Conservation (phyloP, 2,888 invertebrate genomes). For the Tachystola acroxantha region DNA sequence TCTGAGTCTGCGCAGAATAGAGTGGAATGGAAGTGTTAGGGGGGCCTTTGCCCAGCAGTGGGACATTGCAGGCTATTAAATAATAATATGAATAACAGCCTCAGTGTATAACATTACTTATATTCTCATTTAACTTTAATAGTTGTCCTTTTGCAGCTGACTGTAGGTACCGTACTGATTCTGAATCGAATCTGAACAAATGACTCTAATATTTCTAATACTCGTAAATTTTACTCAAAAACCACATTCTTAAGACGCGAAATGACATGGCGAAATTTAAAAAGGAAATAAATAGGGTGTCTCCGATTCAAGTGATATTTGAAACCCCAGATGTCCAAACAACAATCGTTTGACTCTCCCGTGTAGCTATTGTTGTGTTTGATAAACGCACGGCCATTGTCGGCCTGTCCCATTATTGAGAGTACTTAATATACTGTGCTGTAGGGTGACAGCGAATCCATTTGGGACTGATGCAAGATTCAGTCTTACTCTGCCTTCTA, state of each 20-base stretch:
- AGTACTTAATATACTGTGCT: conserved; percentile 57
- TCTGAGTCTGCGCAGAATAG: too few species aligned
- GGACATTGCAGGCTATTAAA: too few species aligned
- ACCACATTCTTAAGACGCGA: conserved; percentile 27
- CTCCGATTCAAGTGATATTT: conserved; percentile 37
- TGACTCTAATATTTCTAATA: not conserved
- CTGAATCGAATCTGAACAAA: too few species aligned
- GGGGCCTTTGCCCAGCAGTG: too few species aligned
- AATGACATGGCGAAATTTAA: conserved; percentile 43
- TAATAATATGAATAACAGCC: too few species aligned
- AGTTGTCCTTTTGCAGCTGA: too few species aligned
- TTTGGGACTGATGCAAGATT: too few species aligned
- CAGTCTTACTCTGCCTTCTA: too few species aligned
- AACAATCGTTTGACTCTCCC: conserved; percentile 48
- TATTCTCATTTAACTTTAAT: too few species aligned
- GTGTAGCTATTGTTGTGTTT: conserved; percentile 45
- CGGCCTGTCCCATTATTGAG: conserved; percentile 52
- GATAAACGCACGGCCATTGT: conserved; percentile 63
- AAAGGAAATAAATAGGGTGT: conserved; percentile 41
- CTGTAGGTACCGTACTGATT: too few species aligned
- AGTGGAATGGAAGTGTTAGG: too few species aligned
- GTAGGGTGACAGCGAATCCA: conserved; percentile 33
- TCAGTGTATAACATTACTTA: too few species aligned
- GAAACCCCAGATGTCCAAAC: conserved; percentile 73
- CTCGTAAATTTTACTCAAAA: conserved; percentile 8